phyloP scores from a whole-genome alignment of 2,113 vertebrate species.

The Forbesichthys papilliferus region DNA sequence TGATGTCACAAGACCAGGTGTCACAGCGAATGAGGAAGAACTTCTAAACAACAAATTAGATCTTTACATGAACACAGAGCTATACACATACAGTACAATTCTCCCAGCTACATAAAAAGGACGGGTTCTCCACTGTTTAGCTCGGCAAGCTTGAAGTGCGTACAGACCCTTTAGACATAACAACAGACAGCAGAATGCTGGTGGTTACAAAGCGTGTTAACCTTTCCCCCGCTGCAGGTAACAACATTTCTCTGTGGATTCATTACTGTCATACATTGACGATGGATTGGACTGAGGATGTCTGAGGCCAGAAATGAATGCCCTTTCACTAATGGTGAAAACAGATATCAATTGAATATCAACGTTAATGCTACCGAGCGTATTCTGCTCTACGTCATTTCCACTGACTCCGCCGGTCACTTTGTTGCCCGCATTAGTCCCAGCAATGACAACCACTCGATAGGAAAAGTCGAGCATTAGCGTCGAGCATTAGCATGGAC shows the following conservation, averaged over 20 bases:
- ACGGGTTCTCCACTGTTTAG: conserved; percentile 25
- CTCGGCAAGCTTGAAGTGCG: conserved; percentile 10
- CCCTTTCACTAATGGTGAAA: conserved; percentile 35
- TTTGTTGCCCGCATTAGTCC: background rate
- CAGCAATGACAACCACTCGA: conserved; percentile 10
- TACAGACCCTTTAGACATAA: background rate
- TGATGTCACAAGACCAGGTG: conserved; percentile 69
- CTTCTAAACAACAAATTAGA: conserved; percentile 63
- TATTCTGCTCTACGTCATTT: background rate
- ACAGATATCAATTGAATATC: conserved; percentile 7
- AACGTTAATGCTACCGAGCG: conserved; percentile 21
- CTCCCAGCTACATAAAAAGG: conserved; percentile 46
- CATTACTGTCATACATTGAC: background rate
- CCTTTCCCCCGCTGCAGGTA: background rate
- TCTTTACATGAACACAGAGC: conserved; percentile 69
- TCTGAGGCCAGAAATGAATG: conserved; percentile 34
- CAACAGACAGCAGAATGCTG: conserved; percentile 4
- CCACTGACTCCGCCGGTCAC: background rate
- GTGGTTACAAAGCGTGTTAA: background rate
- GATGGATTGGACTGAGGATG: conserved; percentile 19
- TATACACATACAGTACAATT: conserved; percentile 58
- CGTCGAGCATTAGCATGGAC: conserved; percentile 15
- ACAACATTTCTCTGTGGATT: background rate
- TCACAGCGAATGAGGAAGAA: conserved; percentile 60
- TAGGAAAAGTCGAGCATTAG: conserved; percentile 16